Conservation (phyloP, 2,888 invertebrate genomes). For the Thera obeliscata region DNA sequence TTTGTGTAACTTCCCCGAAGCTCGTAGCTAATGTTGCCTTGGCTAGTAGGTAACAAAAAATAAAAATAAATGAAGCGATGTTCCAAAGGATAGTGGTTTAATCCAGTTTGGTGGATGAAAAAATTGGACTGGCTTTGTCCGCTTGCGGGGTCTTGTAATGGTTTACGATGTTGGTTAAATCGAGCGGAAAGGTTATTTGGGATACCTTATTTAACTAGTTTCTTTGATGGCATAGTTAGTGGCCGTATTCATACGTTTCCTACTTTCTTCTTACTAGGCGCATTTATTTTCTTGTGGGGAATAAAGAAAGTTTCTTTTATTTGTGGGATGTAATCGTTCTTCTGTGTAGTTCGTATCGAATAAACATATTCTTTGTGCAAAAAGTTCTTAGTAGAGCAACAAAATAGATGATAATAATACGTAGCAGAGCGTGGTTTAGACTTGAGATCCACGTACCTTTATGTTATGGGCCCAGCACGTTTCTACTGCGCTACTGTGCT, state of each 20-base stretch:
- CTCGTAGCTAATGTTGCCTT: slow-evolving; percentile 43
- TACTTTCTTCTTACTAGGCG: slow-evolving; percentile 31
- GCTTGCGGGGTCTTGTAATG: slow-evolving; percentile 41
- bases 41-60: slow-evolving; percentile 36
- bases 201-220: slow-evolving; percentile 43
- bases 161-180: slow-evolving; percentile 47
- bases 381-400: not conserved
- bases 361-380: not conserved
- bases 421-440: slow-evolving; percentile 76
- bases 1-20: slow-evolving; percentile 41
- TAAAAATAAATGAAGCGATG: slow-evolving; percentile 42
- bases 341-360: slow-evolving; percentile 1
- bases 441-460: slow-evolving; percentile 73
- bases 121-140: slow-evolving; percentile 43
- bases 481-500: slow-evolving; percentile 91
- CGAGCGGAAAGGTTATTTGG: slow-evolving; percentile 42
- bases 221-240: slow-evolving; percentile 35
- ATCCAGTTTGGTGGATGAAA: slow-evolving; percentile 49
- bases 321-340: slow-evolving; percentile 4
- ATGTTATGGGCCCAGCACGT: slow-evolving; percentile 92
- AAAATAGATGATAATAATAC: not conserved
- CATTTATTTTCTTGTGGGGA: slow-evolving; percentile 26
- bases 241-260: slow-evolving; percentile 28
- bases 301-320: slow-evolving; percentile 14
- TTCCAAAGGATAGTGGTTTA: slow-evolving; percentile 43